Evolutionary conservation across 2,888 invertebrate species (phyloP).

Genomic region (Tinea semifulvella): DNA sequence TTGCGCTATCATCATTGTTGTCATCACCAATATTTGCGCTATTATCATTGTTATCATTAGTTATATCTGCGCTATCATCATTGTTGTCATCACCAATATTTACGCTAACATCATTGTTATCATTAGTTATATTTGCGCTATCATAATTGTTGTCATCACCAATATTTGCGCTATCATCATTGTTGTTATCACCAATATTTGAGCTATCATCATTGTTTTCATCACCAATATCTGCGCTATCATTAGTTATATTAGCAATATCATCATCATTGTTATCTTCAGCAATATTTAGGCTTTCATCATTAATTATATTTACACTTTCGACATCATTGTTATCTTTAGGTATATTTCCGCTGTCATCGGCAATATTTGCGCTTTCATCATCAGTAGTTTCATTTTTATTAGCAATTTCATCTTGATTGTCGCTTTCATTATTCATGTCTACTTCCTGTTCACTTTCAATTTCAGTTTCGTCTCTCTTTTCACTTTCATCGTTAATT

Average conservation of each 20-base stretch:
- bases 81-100: constrained; percentile 16
- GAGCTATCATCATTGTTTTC: not conserved
- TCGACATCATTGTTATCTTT: not conserved
- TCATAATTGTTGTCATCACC: not conserved
- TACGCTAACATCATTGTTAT: not conserved
- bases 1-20: constrained; percentile 16
- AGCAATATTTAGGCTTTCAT: not conserved
- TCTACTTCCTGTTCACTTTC: constrained; percentile 18
- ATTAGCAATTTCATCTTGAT: constrained; percentile 17
- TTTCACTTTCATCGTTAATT: constrained; percentile 16
- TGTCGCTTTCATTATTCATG: constrained; percentile 17
- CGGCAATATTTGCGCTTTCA: not conserved
- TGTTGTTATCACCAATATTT: not conserved
- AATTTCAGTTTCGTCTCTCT: constrained; percentile 6
- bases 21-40: constrained; percentile 20
- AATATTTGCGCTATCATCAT: not conserved
- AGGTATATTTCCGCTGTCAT: not conserved
- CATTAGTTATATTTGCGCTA: not conserved
- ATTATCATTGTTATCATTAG: constrained; percentile 15
- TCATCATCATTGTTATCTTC: not conserved
- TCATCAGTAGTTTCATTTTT: constrained; percentile 17
- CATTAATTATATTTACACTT: not conserved
- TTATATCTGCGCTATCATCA: constrained; percentile 8
- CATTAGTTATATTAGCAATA: not conserved
- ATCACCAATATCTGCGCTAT: not conserved